Base-by-base conservation (phyloP, 64 coral and sea anemone genomes). In the Montipora foliosa region DNA sequence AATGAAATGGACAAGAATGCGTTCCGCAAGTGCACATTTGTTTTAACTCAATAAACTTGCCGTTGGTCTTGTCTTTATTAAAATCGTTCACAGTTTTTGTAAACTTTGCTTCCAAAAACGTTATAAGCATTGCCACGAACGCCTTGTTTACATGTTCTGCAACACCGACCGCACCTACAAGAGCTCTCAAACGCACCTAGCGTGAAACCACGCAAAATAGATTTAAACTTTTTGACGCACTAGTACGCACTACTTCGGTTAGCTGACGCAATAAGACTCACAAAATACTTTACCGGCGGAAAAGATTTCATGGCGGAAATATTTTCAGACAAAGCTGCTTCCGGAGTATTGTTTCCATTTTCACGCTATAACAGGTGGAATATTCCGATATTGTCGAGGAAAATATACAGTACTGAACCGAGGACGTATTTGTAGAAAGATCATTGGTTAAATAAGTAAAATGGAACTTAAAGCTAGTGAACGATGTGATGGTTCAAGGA, bases 101-200 rank as follows among this genome's bases (percentile, higher is more conserved):
- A 37, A 37, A 37, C 37, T 37, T 37, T 37, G 37, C 37, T 37
- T 37, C 37, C 37, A 37, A 37, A 37, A 37, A 37, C 37, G 37
- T 37, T 37, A 37, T 37, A 37, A 37, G 37, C 37, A 37, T 37
- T 37, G 37, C 37, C 37, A 37, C 37, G 52, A 55, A 55, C 10
- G 52, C 10, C 52, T 5, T 84, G 81, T 84, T 84, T 47, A 84
- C 81, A 84, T 68, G 81, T 47, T 67, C 44, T 8, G 61, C 60
- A 67, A 84, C 13, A 49, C 47, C 29, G 52, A 55, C 10, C 6
- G 6, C 52, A 10, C 44, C 19, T 13, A 62, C 4, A 37, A 13
- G 14, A 14, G 8, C 5, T 67, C 14, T 13, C 47, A 46, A 80
- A 67, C 60, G 10, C 29, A 83, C 12, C 14, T 25, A 67, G 4